Evolutionary conservation across 2,797 vertebrate species (phyloP), one percentile per base, ranked within the genome.

Genomic region (Rhinoraja longicauda): DNA sequence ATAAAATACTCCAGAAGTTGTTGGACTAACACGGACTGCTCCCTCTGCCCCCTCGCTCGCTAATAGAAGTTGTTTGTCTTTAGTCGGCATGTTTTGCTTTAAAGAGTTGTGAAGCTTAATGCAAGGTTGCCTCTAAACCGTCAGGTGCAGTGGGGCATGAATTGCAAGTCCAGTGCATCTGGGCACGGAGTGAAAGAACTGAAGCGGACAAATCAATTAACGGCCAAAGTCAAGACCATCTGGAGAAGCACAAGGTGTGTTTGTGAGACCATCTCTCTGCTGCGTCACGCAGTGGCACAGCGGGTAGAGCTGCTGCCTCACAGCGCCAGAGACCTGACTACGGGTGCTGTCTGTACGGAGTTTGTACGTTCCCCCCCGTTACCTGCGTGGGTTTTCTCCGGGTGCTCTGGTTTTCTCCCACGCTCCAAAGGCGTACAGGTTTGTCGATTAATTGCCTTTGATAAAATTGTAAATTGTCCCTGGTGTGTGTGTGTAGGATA

Each of bases 121-220:
- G 39, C 88, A 91, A 91, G 88, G 45, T 9, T 39, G 67, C 24
- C 36, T 45, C 88, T 26, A 91, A 91, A 53, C 64, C 90, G 88
- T 72, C 36, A 26, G 32, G 64, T 70, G 88, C 72, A 72, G 32
- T 91, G 88, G 64, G 67, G 88, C 88, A 91, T 91, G 88, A 73
- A 64, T 91, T 39, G 39, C 26, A 45, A 67, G 70, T 70, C 67
- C 32, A 72, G 4, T 91, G 88, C 45, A 53, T 45, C 45, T 53
- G 45, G 4, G 45, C 4, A 53, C 3, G 72, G 88, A 36, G 29
- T 39, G 67, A n/a, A 72, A 32, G 67, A 72, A 70, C 32, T 7
- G 45, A 39, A 39, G n/a, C 86, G 90, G 67, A 90, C 39, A 70
- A 6, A 12, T 36, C 36, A 90, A 9, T 0, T 21, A 39, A 90